These are phyloP conservation scores for Clarias gariepinus DNA, from an alignment of 2,113 vertebrate species.

Conservation along the genomic window DNA sequence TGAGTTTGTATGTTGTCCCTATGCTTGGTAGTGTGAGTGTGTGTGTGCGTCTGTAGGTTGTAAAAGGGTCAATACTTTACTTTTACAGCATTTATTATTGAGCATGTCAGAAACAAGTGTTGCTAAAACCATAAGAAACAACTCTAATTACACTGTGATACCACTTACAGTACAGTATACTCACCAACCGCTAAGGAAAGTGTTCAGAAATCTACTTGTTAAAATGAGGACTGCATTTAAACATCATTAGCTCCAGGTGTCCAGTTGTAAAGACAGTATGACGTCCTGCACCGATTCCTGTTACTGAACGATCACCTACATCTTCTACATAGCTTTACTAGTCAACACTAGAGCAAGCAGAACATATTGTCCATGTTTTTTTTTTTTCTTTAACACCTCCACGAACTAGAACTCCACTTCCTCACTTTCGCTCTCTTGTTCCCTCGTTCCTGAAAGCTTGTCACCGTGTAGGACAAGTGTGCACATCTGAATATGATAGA, in stretches of 20 bases:
- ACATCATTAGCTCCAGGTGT: neutral
- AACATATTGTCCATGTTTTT: neutral
- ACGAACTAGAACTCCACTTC: neutral
- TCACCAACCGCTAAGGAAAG: neutral
- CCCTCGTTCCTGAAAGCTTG: neutral
- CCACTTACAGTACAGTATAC: neutral
- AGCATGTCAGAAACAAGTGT: neutral
- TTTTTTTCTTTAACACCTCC: neutral
- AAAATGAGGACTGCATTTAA: neutral
- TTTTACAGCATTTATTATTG: too few relatives aligned
- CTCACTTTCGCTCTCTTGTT: conserved; percentile 31
- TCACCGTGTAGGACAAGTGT: conserved; percentile 8
- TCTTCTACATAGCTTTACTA: neutral
- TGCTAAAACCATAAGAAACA: neutral
- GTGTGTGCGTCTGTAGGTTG: too few relatives aligned
- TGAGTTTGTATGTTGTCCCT: too few relatives aligned
- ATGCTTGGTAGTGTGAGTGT: too few relatives aligned
- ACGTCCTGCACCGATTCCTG: neutral
- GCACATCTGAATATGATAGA: neutral
- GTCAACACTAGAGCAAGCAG: neutral
- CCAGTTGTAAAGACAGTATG: neutral
- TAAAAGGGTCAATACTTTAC: too few relatives aligned
- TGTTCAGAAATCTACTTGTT: neutral
- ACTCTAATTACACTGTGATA: neutral
- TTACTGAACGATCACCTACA: neutral